A percentile compares a stretch with the other conserved stretches of the same genome.
These are phyloP conservation scores for Manis crassicaudata DNA, from an alignment of 2,797 vertebrate species.

Conservation along the genomic window DNA sequence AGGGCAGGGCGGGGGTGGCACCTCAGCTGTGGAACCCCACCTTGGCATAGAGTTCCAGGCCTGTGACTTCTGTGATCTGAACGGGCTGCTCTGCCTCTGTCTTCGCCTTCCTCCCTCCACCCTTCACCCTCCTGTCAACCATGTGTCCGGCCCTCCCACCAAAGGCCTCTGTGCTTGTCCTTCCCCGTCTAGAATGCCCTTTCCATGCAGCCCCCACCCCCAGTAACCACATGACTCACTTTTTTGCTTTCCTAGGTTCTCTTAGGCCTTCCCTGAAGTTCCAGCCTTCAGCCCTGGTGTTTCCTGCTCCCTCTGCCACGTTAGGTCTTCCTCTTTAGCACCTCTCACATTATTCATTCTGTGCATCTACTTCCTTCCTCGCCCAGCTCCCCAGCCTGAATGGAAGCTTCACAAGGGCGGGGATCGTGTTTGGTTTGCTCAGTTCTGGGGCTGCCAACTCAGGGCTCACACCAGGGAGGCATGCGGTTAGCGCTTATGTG, in stretches of 20 bases:
- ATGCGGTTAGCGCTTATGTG: not conserved
- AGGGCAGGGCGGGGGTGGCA: not conserved
- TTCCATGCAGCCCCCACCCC: not conserved
- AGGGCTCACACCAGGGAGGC: not conserved
- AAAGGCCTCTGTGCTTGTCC: accelerated
- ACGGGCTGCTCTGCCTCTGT: not conserved
- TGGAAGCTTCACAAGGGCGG: accelerated
- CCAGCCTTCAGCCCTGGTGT: not conserved
- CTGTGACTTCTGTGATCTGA: not conserved
- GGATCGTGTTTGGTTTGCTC: not conserved
- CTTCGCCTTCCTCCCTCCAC: not conserved
- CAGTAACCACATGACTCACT: not conserved
- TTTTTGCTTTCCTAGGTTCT: not conserved
- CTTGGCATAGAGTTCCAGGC: not conserved
- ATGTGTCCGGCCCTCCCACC: not conserved
- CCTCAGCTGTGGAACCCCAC: not conserved
- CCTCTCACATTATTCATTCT: not conserved
- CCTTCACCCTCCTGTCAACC: accelerated
- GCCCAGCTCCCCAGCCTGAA: not conserved
- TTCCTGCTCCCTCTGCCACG: not conserved
- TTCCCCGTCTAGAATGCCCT: not conserved
- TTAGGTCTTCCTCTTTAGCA: not conserved
- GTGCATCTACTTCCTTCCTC: not conserved
- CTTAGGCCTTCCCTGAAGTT: not conserved
- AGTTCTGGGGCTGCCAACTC: not conserved